Base-by-base conservation (phyloP, 2,113 vertebrate genomes). In the Vanacampus margaritifer region DNA sequence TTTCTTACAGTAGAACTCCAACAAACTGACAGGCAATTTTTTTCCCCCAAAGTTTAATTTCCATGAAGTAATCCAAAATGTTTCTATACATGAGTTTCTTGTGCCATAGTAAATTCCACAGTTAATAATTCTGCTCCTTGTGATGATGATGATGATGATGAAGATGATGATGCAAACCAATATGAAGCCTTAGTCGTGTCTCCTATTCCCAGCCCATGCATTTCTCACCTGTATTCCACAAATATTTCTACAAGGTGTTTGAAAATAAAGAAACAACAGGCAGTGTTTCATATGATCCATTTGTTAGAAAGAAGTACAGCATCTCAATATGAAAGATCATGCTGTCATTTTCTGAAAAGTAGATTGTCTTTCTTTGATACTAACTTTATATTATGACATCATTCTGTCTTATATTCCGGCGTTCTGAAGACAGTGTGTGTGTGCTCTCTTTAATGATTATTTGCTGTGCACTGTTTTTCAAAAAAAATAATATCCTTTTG, bases 41-140 rank as follows among this genome's bases (percentile, higher is more conserved):
- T 58, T 70, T 76, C 69, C 71, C 54, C 17, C 17, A 17, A 80
- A 64, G 69, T 81, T 83, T 69, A 79, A 73, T 87, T 67, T 80
- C 68, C 71, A 78, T 62, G 64, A 73, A 86, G 72, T 64, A 62
- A 41, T 72, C 70, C 43, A 67, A 69, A 68, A 71, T 75, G 59
- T 71, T 59, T 74, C 74, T 75, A 51, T 71, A 73, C 69, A 73
- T 35, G 74, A 61, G 56, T 65, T 17, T n/a, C 67, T 64, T 73
- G 28, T 43, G 65, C 45, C 58, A 17, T 53, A 63, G 28, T 75
- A 59, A 67, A 64, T 43, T 56, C 10, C 59, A 68, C 48, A 60
- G 68, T 10, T 78, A 26, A 24, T 67, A 28, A 71, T 74, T 62
- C 58, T 36, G 61, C 1, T 21, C 64, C 6, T 45, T 36, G 67